Evolutionary conservation across 1,140 invertebrate species (phyloP).

Genomic region (Tribolium castaneum): DNA sequence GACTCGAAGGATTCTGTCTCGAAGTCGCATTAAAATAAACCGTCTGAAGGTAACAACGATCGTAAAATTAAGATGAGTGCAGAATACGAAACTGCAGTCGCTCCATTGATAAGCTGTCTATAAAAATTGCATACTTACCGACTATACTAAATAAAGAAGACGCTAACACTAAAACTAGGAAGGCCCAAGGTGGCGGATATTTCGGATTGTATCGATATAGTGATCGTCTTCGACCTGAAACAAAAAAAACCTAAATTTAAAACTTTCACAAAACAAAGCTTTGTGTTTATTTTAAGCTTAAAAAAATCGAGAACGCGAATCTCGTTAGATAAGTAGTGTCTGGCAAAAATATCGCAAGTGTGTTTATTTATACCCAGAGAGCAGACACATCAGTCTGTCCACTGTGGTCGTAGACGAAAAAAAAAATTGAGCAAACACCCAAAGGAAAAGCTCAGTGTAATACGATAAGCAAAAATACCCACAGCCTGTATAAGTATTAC

Average conservation of each 20-base stretch:
- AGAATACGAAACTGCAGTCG: not conserved
- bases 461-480: conserved; percentile 16
- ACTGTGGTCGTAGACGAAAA: not conserved
- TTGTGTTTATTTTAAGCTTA: not conserved
- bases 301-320: conserved; percentile 25
- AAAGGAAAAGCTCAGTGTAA: conserved; percentile 7
- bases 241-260: conserved; percentile 45
- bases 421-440: conserved; percentile 10
- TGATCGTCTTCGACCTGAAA: conserved; percentile 62
- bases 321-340: conserved; percentile 20
- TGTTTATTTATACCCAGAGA: conserved; percentile 3
- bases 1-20: no score
- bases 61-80: not conserved
- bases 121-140: conserved; percentile 55
- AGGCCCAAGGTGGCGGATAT: conserved; percentile 59
- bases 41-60: not conserved
- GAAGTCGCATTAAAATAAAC: not conserved
- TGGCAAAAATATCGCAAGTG: conserved; percentile 28
- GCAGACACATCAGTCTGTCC: conserved; percentile 21
- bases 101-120: not conserved
- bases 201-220: conserved; percentile 53
- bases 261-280: not conserved
- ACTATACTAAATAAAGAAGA: conserved; percentile 62
- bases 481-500: conserved; percentile 12
- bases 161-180: conserved; percentile 62